A percentile compares a stretch with the other conserved stretches of the same genome.
Evolutionary conservation across 2,797 vertebrate species (phyloP).

Genomic region (Rhadinocentrus ornatus): DNA sequence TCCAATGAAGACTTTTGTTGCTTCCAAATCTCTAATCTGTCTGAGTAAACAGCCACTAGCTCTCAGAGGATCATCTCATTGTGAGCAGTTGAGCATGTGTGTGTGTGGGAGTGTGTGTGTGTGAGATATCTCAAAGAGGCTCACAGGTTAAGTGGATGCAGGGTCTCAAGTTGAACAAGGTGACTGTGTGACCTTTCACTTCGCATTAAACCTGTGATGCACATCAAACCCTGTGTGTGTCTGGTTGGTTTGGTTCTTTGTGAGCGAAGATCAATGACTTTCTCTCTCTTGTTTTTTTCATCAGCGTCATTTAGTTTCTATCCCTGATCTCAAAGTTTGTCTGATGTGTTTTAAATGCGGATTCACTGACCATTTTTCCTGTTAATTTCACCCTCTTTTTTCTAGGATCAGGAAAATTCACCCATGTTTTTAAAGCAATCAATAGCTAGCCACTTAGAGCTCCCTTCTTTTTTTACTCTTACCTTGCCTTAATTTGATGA

Average conservation of each 20-base stretch:
- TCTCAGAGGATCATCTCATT: slow-evolving; percentile 38
- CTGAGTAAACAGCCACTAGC: slow-evolving; percentile 36
- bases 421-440: neutral
- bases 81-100: slow-evolving; percentile 11
- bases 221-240: slow-evolving; percentile 16
- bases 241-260: slow-evolving; percentile 13
- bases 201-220: slow-evolving; percentile 12
- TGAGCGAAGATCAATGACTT: slow-evolving; percentile 43
- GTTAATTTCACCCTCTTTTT: neutral
- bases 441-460: neutral
- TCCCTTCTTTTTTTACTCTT: slow-evolving; percentile 12
- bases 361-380: neutral
- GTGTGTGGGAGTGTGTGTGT: slow-evolving; percentile 20
- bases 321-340: slow-evolving; percentile 10
- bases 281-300: slow-evolving; percentile 9
- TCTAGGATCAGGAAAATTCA: neutral
- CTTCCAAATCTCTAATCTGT: slow-evolving; percentile 49
- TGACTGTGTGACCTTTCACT: slow-evolving; percentile 54
- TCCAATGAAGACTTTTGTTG: slow-evolving; percentile 23
- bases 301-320: slow-evolving; percentile 28
- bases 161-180: slow-evolving; percentile 17
- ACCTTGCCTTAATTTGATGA: slow-evolving; percentile 33
- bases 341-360: slow-evolving; percentile 1
- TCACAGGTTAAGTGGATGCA: slow-evolving; percentile 50
- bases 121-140: slow-evolving; percentile 27